Evolutionary conservation across 2,888 invertebrate genomes (phyloP), one percentile per base, ranked within the genome.

Genomic region (Philopedon plagiatum): DNA sequence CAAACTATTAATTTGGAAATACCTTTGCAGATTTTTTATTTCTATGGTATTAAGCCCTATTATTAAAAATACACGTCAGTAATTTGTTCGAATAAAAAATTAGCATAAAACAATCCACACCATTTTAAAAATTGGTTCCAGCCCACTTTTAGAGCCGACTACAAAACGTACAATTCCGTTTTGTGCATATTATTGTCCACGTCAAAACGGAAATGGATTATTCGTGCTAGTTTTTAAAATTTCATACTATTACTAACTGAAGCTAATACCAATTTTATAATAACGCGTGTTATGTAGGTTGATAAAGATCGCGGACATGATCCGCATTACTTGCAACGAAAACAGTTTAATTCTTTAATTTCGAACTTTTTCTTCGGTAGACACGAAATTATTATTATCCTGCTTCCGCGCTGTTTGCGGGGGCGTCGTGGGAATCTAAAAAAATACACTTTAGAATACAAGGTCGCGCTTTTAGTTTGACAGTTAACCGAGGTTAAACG

Each of bases 181-280:
- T 69, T 70, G 66, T 73, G 65, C 65, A 71, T 74, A 62, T 51
- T 61, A 61, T 54, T 68, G 51, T 57, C 11, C 37, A 34, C 58
- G 9, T 23, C 18, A 34, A n/a, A 46, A n/a, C 63, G 71, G 71
- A 75, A 68, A 46, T 64, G 44, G 46, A 64, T 74, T 68, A 72
- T 71, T 71, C 54, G 58, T 70, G 66, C 71, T 65, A 46, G 19
- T 74, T 73, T 74, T 66, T 65, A 21, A 39, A 70, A 65, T 65
- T 73, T 70, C 58, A 26, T 63, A 56, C 64, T 69, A 46, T 65
- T 65, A 66, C 34, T 71, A 62, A 74, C 71, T 71, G 65, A 72
- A 63, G 58, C 74, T 74, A 71, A 68, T 71, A 62, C 54, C 60
- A 63, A 69, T 69, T 63, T 63, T 57, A 23, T 68, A 61, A 61